phyloP scores from a whole-genome alignment of 2,888 invertebrate species.

The Aspidapion aeneum region DNA sequence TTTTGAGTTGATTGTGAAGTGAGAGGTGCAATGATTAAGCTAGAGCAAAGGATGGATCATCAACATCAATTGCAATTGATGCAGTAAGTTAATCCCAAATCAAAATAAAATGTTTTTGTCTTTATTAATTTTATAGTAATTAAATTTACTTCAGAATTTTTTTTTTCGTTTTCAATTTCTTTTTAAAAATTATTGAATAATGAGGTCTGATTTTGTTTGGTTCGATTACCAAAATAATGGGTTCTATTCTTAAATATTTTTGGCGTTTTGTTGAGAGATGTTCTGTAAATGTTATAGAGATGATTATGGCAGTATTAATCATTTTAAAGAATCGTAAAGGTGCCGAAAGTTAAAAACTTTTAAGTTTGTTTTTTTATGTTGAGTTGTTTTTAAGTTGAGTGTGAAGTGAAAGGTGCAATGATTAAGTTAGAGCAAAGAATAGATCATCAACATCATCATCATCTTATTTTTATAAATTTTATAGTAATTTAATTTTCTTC shows the following conservation, averaged over 20 bases:
- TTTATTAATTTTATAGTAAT: too few species aligned
- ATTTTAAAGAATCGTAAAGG: neutral
- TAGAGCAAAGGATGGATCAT: constrained; percentile 28
- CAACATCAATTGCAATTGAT: constrained; percentile 25
- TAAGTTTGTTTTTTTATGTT: too few species aligned
- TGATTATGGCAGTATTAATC: neutral
- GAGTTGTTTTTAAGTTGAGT: constrained; percentile 17
- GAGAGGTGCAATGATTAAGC: neutral
- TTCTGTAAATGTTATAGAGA: neutral
- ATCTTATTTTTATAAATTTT: too few species aligned
- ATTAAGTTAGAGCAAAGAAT: constrained; percentile 22
- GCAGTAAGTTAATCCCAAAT: too few species aligned
- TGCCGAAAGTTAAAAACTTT: neutral
- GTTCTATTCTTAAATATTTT: neutral
- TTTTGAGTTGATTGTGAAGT: too few species aligned
- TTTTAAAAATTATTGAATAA: too few species aligned
- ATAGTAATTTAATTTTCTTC: too few species aligned
- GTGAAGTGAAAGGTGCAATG: constrained; percentile 22
- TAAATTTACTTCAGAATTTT: too few species aligned
- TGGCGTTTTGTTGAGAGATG: neutral
- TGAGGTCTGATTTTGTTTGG: too few species aligned
- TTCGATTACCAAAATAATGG: too few species aligned
- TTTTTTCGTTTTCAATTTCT: too few species aligned
- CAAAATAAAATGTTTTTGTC: too few species aligned
- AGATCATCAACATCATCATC: constrained; percentile 27